Evolutionary conservation across 1,140 invertebrate species (phyloP), one percentile per base, ranked within the genome.

Genomic region (Planococcus citri): DNA sequence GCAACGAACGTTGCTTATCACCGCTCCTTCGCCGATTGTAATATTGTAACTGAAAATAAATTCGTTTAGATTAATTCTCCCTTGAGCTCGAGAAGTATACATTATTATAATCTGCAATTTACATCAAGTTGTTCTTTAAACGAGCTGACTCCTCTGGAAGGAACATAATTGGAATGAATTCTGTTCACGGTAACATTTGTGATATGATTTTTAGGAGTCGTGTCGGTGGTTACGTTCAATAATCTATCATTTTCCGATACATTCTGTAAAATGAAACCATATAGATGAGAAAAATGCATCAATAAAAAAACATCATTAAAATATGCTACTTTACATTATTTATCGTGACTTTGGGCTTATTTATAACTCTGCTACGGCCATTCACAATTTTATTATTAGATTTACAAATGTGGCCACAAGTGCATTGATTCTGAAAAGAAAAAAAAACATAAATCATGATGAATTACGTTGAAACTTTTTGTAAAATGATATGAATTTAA

Each of bases 381-480:
- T 24, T 61, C 22, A 70, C 70, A 68, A 64, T 68, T 67, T 51
- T 70, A 24, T 61, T 67, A 70, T 37, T 68, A 27, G 27, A 21
- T 37, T 41, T 70, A 38, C 33, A 38, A 14, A 24, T 68, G 33
- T 38, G 41, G 14, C 60, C 67, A 20, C 70, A 67, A 9, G 38
- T 33, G 38, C 37, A 57, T 8, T 37, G 25, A 6, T 22, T 22
- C 69, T 70, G n/a, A 6, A 60, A 17, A 37, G 6, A 8, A 60
- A 60, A 6, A 22, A 20, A 21, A 24, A 27, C 21, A 38, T 4
- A 41, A 51, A 25, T 70, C 60, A 27, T n/a, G 69, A n/a, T 60
- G 24, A n/a, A n/a, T 70, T 17, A 22, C 27, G 57, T 61, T 27
- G 27, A 25, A 70, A 8, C n/a, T n/a, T 57, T 2, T 27, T 21